Conservation (phyloP, 30 jellyfish, hydroid and myxozoan genomes). For the Aurelia sp. region DNA sequence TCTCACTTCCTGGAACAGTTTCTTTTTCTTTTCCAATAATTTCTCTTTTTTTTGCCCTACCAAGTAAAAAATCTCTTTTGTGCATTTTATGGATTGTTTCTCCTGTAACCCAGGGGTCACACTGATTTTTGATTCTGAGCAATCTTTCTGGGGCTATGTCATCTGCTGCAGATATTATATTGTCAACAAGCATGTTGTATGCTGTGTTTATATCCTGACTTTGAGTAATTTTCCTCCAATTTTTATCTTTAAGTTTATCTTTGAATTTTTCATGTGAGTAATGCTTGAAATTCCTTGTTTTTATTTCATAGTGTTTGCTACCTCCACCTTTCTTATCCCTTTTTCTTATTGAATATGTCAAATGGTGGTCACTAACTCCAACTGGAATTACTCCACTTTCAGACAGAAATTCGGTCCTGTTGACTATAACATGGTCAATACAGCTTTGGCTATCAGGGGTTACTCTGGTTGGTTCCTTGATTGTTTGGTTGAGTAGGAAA, state of each 20-base stretch:
- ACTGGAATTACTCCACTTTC: conserved; percentile 45
- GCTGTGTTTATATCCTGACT: conserved; percentile 50
- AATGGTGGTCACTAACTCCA: conserved; percentile 52
- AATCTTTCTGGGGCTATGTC: conserved; percentile 45
- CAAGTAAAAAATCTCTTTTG: conserved; percentile 10
- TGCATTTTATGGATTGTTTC: conserved; percentile 43
- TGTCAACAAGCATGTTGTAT: conserved; percentile 50
- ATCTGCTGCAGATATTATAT: conserved; percentile 48
- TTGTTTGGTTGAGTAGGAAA: conserved; percentile 35
- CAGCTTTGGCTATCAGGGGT: conserved; percentile 38
- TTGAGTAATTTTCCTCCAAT: conserved; percentile 50
- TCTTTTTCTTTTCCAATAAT: conserved; percentile 26
- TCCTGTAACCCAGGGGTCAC: conserved; percentile 61
- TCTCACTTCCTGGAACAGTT: conserved; percentile 34
- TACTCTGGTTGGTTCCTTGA: conserved; percentile 49
- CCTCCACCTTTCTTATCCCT: conserved; percentile 27
- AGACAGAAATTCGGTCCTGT: conserved; percentile 2
- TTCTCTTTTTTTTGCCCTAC: conserved; percentile 1
- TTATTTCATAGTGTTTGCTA: conserved; percentile 31
- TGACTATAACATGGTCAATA: conserved; percentile 36
- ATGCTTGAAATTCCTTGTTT: conserved; percentile 44
- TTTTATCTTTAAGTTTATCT: conserved; percentile 39
- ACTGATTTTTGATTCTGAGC: conserved; percentile 43
- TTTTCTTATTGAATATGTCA: conserved; percentile 32
- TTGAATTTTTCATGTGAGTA: conserved; percentile 36